Conservation (phyloP, 2,888 invertebrate genomes). For the Carpatolechia fugitivella region DNA sequence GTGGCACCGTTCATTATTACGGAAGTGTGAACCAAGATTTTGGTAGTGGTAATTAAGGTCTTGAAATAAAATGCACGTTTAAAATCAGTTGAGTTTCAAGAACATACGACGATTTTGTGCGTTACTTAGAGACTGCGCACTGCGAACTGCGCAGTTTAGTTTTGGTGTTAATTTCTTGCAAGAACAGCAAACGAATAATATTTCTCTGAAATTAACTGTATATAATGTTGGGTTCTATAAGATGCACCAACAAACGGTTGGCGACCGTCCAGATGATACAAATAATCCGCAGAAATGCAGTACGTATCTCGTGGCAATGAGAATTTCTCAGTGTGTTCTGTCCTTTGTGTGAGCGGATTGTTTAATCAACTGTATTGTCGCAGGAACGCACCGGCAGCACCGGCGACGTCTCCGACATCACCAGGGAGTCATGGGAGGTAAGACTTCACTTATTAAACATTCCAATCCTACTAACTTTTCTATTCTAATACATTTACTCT, state of each 20-base stretch:
- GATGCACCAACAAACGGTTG: background rate
- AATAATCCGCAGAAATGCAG: slow-evolving; percentile 2
- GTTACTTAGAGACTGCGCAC: too few species aligned
- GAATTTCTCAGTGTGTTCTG: slow-evolving; percentile 8
- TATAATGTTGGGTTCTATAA: slow-evolving; percentile 1
- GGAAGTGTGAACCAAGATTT: background rate
- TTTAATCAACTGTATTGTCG: slow-evolving; percentile 31
- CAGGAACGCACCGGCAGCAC: slow-evolving; percentile 82
- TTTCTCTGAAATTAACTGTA: too few species aligned
- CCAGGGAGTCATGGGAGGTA: slow-evolving; percentile 97
- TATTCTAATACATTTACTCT: slow-evolving; percentile 23
- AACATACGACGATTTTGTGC: too few species aligned
- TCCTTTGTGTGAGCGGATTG: background rate
- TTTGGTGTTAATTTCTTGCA: too few species aligned
- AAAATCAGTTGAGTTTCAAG: too few species aligned
- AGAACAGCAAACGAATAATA: too few species aligned
- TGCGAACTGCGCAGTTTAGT: too few species aligned
- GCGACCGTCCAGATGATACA: background rate
- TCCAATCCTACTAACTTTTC: slow-evolving; percentile 16
- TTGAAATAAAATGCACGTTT: too few species aligned
- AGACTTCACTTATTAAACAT: slow-evolving; percentile 72
- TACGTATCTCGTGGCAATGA: slow-evolving; percentile 11
- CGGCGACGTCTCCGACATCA: slow-evolving; percentile 88
- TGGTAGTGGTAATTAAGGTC: background rate
- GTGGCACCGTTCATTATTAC: background rate